A percentile compares a stretch with the other conserved stretches of the same genome.
phyloP scores from a whole-genome alignment of 2,888 invertebrate species.

The Psylliodes chrysocephalus region DNA sequence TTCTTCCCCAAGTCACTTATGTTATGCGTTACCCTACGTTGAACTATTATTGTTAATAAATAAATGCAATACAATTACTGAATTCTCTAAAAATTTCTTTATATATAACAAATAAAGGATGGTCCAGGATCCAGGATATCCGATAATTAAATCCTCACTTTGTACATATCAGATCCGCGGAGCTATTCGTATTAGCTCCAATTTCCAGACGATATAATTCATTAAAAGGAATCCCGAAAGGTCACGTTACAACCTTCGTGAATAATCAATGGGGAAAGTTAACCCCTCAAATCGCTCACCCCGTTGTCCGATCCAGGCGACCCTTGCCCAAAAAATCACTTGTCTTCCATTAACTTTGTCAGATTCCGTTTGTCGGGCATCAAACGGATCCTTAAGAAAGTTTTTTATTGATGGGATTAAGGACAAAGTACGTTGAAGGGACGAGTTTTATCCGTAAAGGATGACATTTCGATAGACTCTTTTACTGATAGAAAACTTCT shows the following conservation, averaged over 20 bases:
- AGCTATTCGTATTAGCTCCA: neutral
- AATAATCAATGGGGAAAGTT: constrained; percentile 12
- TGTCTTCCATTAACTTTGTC: constrained; percentile 4
- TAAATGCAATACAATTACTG: too few relatives aligned
- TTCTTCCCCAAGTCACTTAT: too few relatives aligned
- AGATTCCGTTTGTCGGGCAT: neutral
- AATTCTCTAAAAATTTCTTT: neutral
- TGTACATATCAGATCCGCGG: neutral
- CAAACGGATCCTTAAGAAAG: neutral
- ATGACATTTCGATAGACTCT: neutral
- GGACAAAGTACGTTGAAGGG: neutral
- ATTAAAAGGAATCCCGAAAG: neutral
- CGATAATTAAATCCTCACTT: neutral
- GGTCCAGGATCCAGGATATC: neutral
- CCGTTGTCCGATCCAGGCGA: neutral
- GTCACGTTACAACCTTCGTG: constrained; percentile 8
- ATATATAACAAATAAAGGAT: neutral
- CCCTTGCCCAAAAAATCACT: neutral
- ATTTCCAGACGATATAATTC: neutral
- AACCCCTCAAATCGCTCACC: constrained; percentile 4
- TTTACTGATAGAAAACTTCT: too few relatives aligned
- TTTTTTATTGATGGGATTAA: neutral
- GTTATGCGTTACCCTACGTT: too few relatives aligned
- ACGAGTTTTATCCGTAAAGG: neutral
- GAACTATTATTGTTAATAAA: too few relatives aligned